Base-by-base conservation (phyloP, 2,888 invertebrate species). In the Diarsia mendica region DNA sequence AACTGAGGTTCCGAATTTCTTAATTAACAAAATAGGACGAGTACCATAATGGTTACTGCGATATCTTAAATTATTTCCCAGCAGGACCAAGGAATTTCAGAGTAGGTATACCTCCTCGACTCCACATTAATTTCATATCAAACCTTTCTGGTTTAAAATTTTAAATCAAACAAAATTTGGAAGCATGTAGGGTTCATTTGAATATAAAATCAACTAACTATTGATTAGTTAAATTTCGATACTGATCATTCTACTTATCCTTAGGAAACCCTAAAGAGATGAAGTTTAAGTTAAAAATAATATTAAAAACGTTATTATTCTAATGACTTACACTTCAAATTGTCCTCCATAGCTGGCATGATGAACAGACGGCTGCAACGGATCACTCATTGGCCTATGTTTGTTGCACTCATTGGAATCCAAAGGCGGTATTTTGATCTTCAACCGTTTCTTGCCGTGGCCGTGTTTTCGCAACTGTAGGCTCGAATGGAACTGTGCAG, bases 331-430 rank as follows among this genome's bases (percentile, higher is more conserved):
- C 96, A 94, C 89, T 49, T 92, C 83, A 91, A 95, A 95, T 63
- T 90, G 87, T 79, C 95, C 95, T 71, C 94, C 95, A 87, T 89
- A 92, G 79, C 92, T 92, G 73, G 89, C 90, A 88, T 94, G 91
- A 67, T 90, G 88, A 68, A 88, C 60, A 58, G 91, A 91, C 20
- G 95, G 94, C 78, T 92, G 90, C 80, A 87, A 79, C 79, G 92
- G 87, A 69, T 94, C 93, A 93, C 92, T 94, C 95, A 96, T 95
- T 94, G 90, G 90, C 66, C 88, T 90, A 70, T 74, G 70, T 88
- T 77, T 86, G 68, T 87, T 89, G 82, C 85, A 84, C 66, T 87
- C 92, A 91, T 93, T 90, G 64, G 90, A 84, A 75, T 88, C 89
- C 23, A 90, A 77, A 76, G 91, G 76, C 49, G 91, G 89, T 87